Base-by-base conservation (phyloP, 2,888 invertebrate species). In the Lepidochitona cinerea region DNA sequence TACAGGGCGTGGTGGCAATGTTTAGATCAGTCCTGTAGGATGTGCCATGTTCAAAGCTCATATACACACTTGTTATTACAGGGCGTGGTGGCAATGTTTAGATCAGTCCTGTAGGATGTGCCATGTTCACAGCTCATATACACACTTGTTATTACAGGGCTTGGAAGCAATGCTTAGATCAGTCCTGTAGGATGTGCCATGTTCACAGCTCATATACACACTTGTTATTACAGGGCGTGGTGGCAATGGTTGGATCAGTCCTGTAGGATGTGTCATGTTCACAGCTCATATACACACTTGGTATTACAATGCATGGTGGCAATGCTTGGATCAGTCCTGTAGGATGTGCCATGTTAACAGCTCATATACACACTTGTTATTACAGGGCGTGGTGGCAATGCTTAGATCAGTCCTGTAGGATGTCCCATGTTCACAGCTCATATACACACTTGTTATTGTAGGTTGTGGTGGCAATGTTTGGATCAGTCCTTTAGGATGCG, bases 21-120 rank as follows among this genome's bases (percentile, higher is more conserved):
- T 91, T 0, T 99, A 99, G 98, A 91, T 99, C 76, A 95, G 97
- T 87, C 97, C 98, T 1, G 91, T 92, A 68, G 99, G 99, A 0
- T 96, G 97, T 91, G 97, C 96, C 59, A 94, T 95, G 93, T 96
- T 97, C 89, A 95, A 96, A 0, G 83, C 97, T 65, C 97, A 97
- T 92, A 92, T 97, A 71, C n/a, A n/a, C n/a, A n/a, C n/a, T n/a
- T n/a, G n/a, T n/a, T n/a, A n/a, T n/a, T n/a, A n/a, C n/a, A n/a
- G n/a, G n/a, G n/a, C n/a, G n/a, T 74, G 94, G 94, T 14, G 94
- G 93, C 69, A 97, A 97, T 91, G 87, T 91, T 0, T 99, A 99
- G 98, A 91, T 99, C 76, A 95, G 97, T 87, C 97, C 98, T 1
- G 91, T 92, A 68, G 99, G 99, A 0, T 96, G 97, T 91, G 97